Base-by-base conservation (phyloP, 2,797 vertebrate genomes). In the Hylomyscus alleni region DNA sequence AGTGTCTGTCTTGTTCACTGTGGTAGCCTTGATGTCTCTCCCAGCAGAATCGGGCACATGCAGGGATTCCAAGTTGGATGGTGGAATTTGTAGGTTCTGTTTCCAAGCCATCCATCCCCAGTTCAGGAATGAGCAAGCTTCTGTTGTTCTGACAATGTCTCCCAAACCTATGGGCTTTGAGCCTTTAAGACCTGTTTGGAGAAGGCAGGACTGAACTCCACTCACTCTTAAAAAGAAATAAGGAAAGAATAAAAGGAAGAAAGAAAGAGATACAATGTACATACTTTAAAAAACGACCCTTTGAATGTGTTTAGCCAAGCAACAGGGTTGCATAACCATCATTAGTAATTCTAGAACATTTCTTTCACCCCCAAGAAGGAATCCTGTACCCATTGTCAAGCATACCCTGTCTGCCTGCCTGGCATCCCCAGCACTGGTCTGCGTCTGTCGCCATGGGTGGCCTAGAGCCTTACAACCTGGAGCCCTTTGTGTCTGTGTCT, bases 1-100 rank as follows among this genome's bases (percentile, higher is more conserved):
- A 85, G 9, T 60, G 90, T 93, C 85, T 90, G 94, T 80, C 94
- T 92, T n/a, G 26, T 60, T 26, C 76, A 15, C 3, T 26, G 84
- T 95, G 10, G 22, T 24, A 8, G 26, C 60, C 78, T 89, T 6
- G 10, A 4, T 34, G 17, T 19, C 37, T 24, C 13, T 22, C 90
- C 29, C 34, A 34, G 75, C 72, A 40, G 52, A 14, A 20, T 14
- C 82, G 50, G 82, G 67, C 4, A 20, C 67, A 0, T 3, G 52
- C 37, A 15, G 24, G 31, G 67, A 54, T n/a, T 80, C 65, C 2
- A 44, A 54, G 69, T 11, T 50, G 76, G 52, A 19, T 34, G 76
- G 31, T 54, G 29, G 60, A 19, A 5, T 65, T n/a, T 34, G 67
- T 80, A 14, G 37, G 40, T 20, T 37, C 76, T 52, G 58, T 83